Evolutionary conservation across 2,113 vertebrate genomes (phyloP), one percentile per base, ranked within the genome.

Genomic region (Thunnus maccoyii): DNA sequence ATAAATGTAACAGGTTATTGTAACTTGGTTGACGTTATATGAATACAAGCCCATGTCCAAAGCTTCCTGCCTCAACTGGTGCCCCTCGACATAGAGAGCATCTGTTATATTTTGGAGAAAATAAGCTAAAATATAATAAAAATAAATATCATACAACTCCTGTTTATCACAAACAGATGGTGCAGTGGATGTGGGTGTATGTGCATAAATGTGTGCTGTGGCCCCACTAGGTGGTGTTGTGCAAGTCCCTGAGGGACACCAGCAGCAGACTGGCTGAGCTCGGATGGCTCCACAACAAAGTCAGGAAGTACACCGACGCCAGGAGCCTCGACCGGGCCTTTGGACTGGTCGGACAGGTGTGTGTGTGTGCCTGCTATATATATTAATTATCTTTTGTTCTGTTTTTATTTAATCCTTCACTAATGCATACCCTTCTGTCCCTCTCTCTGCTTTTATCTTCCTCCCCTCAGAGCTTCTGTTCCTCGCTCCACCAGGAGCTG

Each of bases 201-300:
- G 46, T 18, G 67, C 50, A 56, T 57, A 82, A 22, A 84, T 70
- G 60, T 47, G 15, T 7, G 15, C 52, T 20, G 10, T 72, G 4
- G 3, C 68, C 1, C 57, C 87, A 88, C 84, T 13, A 99, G 98
- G 96, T 97, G 83, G 96, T 95, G 57, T 72, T 99, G 55, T 97
- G 95, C 48, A 98, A 96, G 84, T 98, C 98, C 55, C 94, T 99
- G 61, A 92, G 97, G 90, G 98, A 99, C 92, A 97, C 95, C 20
- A 95, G 97, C 86, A 93, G 95, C 51, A 94, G 97, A 52, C 96
- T 99, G 73, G 94, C 97, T 0, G 98, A 99, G 83, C 84, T 99
- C 52, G 98, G 98, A 5, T 99, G 98, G 98, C 93, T 99, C 22
- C 98, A 99, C 92, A 99, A 99, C 91, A 99, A 99, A 95, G 96